A percentile compares a stretch with the other conserved stretches of the same genome.
These are phyloP conservation scores for Scaptomyza cyrtandrae DNA, from an alignment of 2,888 invertebrate genomes.

Conservation along the genomic window DNA sequence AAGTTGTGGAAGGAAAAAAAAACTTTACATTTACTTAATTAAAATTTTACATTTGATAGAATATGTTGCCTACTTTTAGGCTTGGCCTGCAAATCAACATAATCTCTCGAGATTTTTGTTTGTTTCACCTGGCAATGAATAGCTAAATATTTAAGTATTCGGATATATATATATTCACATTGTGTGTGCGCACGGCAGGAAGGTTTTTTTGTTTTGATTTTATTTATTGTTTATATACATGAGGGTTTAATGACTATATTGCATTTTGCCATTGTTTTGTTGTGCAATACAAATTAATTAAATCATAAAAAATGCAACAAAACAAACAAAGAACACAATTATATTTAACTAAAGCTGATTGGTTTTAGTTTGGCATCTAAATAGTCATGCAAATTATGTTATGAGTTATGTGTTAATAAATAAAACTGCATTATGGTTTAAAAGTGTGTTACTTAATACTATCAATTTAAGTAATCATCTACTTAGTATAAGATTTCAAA, in stretches of 20 bases:
- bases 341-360: conserved; percentile 32
- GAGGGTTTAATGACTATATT: conserved; percentile 28
- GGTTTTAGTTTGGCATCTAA: conserved; percentile 41
- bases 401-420: conserved; percentile 13
- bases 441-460: conserved; percentile 27
- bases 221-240: conserved; percentile 12
- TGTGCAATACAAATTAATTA: conserved; percentile 35
- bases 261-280: conserved; percentile 26
- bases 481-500: not conserved
- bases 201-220: conserved; percentile 66
- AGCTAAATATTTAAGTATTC: conserved; percentile 28
- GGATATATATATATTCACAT: conserved; percentile 22
- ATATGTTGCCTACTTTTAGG: conserved; percentile 52
- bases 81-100: conserved; percentile 15
- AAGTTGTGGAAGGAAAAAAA: conserved; percentile 39
- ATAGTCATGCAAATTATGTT: conserved; percentile 20
- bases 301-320: conserved; percentile 36
- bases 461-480: conserved; percentile 12
- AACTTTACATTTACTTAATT: conserved; percentile 34
- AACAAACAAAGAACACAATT: conserved; percentile 26
- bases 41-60: conserved; percentile 10
- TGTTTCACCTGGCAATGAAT: conserved; percentile 35
- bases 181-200: conserved; percentile 83
- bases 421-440: conserved; percentile 1
- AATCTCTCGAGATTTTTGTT: conserved; percentile 7